phyloP scores from a whole-genome alignment of 2,888 invertebrate genomes.

The Hydrotaea cyrtoneurina region DNA sequence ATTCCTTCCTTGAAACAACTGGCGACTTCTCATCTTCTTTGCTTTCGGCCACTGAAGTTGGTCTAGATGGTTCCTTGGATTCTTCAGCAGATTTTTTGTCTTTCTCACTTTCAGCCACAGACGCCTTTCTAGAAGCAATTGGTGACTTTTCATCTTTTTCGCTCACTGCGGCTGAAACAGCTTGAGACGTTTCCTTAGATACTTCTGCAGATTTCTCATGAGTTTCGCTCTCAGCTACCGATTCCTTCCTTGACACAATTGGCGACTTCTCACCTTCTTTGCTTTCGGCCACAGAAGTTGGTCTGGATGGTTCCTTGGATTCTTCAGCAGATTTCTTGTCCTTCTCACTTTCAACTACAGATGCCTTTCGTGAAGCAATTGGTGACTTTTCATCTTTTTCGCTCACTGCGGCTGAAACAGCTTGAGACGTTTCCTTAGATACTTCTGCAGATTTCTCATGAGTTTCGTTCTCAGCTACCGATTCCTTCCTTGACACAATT shows the following conservation, averaged over 20 bases:
- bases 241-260: slow-evolving; percentile 46
- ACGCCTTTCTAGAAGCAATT: slow-evolving; percentile 57
- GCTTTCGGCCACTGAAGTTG: slow-evolving; percentile 62
- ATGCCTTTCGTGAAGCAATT: slow-evolving; percentile 21
- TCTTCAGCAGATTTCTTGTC: no score
- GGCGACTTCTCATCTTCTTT: slow-evolving; percentile 61
- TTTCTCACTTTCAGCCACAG: slow-evolving; percentile 50
- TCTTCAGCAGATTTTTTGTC: slow-evolving; percentile 48
- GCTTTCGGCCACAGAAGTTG: slow-evolving; percentile 38
- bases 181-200: no score
- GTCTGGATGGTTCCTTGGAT: slow-evolving; percentile 68
- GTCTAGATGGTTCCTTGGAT: slow-evolving; percentile 39
- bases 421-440: slow-evolving; percentile 74
- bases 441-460: slow-evolving; percentile 35
- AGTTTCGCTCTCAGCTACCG: slow-evolving; percentile 59
- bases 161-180: no score
- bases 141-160: no score
- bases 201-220: no score
- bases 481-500: slow-evolving; percentile 50
- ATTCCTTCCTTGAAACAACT: slow-evolving; percentile 30
- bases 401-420: slow-evolving; percentile 69
- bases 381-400: slow-evolving; percentile 57
- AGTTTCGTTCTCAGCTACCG: slow-evolving; percentile 44
- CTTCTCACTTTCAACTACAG: slow-evolving; percentile 41
- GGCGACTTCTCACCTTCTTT: slow-evolving; percentile 19